Base-by-base conservation (phyloP, 2,888 invertebrate species). In the Lingula anatina region DNA sequence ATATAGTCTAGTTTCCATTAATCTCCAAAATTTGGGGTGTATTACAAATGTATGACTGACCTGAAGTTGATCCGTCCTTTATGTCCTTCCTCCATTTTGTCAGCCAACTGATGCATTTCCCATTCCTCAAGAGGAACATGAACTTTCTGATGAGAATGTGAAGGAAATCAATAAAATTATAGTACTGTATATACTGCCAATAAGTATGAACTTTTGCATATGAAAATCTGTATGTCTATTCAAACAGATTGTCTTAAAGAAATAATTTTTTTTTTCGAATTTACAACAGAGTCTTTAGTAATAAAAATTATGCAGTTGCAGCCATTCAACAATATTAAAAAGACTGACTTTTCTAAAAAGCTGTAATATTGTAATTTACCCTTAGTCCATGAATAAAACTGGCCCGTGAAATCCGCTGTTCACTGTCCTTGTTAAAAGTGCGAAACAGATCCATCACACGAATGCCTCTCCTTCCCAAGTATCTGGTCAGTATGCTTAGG, bases 351-450 rank as follows among this genome's bases (percentile, higher is more conserved):
- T n/a, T 9, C 12, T 35, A 35, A 12, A 35, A 12, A 35, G 12
- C 35, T 35, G 35, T 12, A 12, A 12, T 35, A 12, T 35, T 12
- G 35, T 12, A 12, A 35, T 35, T 40, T 39, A 62, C 61, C 52
- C 60, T 57, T 20, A 64, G 49, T 5, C 64, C 62, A 21, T 44
- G 51, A n/a, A 61, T 51, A 47, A 64, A 64, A n/a, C 61, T 53
- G n/a, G 61, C 64, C 31, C 55, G 51, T 23, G 58, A 45, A 12
- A 64, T 63, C 37, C 49, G 28, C 40, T 56, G 48, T 25, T 56
- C 56, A 12, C 53, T 56, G 38, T 60, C 63, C 28, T 52, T 54
- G 31, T 64, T 57, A 43, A 63, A 56, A 7, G 47, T 47, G 15
- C 59, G 38, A 51, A 64, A 64, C 36, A 64, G 49, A 44, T 64